Conservation (phyloP, 2,797 vertebrate genomes). For the Gouania willdenowi region DNA sequence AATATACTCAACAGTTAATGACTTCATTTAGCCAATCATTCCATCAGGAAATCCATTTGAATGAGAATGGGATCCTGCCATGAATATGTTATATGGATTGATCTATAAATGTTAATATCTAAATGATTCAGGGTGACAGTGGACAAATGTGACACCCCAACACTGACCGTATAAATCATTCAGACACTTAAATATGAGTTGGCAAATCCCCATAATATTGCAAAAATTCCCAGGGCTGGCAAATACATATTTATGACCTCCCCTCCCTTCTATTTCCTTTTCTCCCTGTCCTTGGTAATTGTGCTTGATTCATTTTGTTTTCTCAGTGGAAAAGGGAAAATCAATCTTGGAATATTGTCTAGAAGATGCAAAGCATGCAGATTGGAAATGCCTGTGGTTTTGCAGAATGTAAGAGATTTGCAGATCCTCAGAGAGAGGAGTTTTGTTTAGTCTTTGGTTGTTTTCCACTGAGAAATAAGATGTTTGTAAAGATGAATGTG, state of each 20-base stretch:
- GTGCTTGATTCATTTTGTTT: constrained; percentile 75
- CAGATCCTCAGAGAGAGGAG: constrained; percentile 20
- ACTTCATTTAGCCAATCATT: constrained; percentile 51
- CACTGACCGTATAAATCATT: constrained; percentile 75
- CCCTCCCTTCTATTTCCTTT: constrained; percentile 57
- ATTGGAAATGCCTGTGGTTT: constrained; percentile 47
- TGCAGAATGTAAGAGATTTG: constrained; percentile 39
- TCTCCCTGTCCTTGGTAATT: constrained; percentile 72
- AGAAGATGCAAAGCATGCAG: constrained; percentile 57
- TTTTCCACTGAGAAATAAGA: constrained; percentile 13
- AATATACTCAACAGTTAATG: constrained; percentile 33
- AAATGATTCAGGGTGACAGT: constrained; percentile 71
- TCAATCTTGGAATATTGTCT: constrained; percentile 73
- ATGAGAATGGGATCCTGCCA: constrained; percentile 35
- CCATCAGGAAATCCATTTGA: constrained; percentile 38
- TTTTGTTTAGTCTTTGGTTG: constrained; percentile 35
- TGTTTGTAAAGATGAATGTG: constrained; percentile 20
- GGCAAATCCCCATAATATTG: constrained; percentile 74
- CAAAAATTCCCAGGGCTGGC: constrained; percentile 66
- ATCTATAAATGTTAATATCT: constrained; percentile 61
- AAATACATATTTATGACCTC: constrained; percentile 82
- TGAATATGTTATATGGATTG: constrained; percentile 50
- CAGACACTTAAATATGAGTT: constrained; percentile 78
- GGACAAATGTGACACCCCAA: constrained; percentile 70
- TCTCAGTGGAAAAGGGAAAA: constrained; percentile 68